phyloP scores from a whole-genome alignment of 92 coral and sea anemone genomes.

The Zoanthus solanderi region DNA sequence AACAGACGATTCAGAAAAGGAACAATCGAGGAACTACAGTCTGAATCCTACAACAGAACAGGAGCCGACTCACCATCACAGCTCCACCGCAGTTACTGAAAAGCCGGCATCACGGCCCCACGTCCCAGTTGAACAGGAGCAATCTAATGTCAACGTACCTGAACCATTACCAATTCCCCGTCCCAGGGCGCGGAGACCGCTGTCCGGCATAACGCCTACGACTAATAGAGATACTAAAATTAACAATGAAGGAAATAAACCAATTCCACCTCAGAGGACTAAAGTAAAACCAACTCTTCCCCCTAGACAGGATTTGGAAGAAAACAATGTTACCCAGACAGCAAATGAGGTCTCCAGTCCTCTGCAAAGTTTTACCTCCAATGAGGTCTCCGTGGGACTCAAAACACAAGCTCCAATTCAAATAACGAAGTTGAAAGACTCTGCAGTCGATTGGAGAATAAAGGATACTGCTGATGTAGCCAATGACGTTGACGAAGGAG shows the following conservation, averaged over 20 bases:
- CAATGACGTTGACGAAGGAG: background rate
- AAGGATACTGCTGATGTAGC: background rate
- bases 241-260: background rate
- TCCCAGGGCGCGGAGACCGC: conserved; percentile 18
- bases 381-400: background rate
- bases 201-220: background rate
- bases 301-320: conserved; percentile 25
- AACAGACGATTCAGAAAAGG: background rate
- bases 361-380: background rate
- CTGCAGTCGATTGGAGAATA: background rate
- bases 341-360: background rate
- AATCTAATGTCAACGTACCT: background rate
- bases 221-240: background rate
- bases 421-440: background rate
- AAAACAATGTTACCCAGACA: background rate
- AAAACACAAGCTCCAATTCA: background rate
- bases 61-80: background rate
- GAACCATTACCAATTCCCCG: conserved; percentile 35
- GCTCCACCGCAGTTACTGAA: background rate
- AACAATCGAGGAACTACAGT: background rate
- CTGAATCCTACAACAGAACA: background rate
- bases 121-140: background rate
- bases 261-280: conserved; percentile 25
- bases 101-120: conserved; percentile 14
- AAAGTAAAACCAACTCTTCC: conserved; percentile 42